phyloP scores from a whole-genome alignment of 1,140 invertebrate genomes.

The Drosophila burlai region DNA sequence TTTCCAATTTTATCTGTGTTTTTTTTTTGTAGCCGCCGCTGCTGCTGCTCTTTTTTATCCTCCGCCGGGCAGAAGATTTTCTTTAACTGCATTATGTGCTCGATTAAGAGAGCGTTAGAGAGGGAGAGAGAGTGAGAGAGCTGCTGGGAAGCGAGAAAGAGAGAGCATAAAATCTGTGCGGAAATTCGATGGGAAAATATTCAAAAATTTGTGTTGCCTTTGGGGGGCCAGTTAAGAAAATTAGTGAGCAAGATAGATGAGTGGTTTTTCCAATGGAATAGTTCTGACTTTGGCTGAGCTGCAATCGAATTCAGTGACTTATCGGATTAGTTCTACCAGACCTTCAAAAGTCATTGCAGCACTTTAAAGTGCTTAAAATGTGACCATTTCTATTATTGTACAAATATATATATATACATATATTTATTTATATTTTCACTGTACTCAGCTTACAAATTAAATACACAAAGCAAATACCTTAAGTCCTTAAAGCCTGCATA shows the following conservation, averaged over 20 bases:
- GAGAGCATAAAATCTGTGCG: slow-evolving; percentile 25
- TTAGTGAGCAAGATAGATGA: slow-evolving; percentile 35
- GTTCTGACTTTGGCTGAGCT: slow-evolving; percentile 16
- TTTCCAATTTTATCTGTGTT: slow-evolving; percentile 46
- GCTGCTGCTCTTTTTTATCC: neutral
- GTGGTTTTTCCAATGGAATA: slow-evolving; percentile 19
- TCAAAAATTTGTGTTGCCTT: slow-evolving; percentile 42
- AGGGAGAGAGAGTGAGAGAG: neutral
- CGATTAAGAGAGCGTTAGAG: slow-evolving; percentile 27
- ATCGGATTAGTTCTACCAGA: slow-evolving; percentile 20
- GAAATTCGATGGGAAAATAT: slow-evolving; percentile 53
- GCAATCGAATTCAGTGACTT: slow-evolving; percentile 29
- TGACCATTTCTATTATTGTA: neutral
- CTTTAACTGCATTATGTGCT: slow-evolving; percentile 47
- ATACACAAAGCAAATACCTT: slow-evolving; percentile 9
- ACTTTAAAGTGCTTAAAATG: slow-evolving; percentile 2
- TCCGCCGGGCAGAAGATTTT: slow-evolving; percentile 12
- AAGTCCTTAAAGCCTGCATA: slow-evolving; percentile 4
- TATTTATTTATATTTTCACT: neutral
- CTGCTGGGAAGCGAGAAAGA: neutral
- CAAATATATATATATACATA: neutral
- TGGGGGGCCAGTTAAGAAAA: slow-evolving; percentile 32
- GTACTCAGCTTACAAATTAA: neutral
- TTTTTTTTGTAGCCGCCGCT: neutral
- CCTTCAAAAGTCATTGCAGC: slow-evolving; percentile 14